phyloP scores from a whole-genome alignment of 2,888 invertebrate genomes.

The Piscicola geometra region DNA sequence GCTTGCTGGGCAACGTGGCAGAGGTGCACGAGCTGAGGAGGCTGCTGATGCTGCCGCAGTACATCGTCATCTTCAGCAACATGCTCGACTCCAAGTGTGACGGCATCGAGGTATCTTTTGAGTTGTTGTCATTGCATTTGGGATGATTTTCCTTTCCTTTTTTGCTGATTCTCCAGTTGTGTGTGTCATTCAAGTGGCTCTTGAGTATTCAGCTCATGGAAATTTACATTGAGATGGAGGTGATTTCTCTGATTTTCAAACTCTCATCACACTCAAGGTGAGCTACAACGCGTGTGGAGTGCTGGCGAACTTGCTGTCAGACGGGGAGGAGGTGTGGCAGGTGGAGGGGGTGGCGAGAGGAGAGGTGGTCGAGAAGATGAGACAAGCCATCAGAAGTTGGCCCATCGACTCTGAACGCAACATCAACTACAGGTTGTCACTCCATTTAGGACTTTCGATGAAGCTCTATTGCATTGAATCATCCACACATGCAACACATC shows the following conservation, averaged over 20 bases:
- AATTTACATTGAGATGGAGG: neutral
- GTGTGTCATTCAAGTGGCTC: neutral
- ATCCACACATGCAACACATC: neutral
- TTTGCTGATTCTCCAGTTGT: neutral
- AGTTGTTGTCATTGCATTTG: neutral
- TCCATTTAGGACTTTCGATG: no score
- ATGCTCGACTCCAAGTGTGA: conserved; percentile 77
- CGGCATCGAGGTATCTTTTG: conserved; percentile 38
- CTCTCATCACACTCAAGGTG: conserved; percentile 62
- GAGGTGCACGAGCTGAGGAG: conserved; percentile 79
- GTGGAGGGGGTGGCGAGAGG: conserved; percentile 68
- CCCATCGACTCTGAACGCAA: conserved; percentile 78
- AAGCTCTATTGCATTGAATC: no score
- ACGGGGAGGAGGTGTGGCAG: conserved; percentile 78
- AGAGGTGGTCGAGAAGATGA: conserved; percentile 68
- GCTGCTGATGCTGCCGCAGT: conserved; percentile 76
- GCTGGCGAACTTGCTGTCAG: conserved; percentile 87
- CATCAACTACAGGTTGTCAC: conserved; percentile 74
- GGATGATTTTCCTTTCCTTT: neutral
- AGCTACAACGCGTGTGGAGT: conserved; percentile 94
- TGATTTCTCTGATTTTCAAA: neutral
- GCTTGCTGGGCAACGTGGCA: conserved; percentile 82
- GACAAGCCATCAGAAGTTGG: conserved; percentile 80
- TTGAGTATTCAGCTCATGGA: neutral
- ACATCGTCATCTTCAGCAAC: conserved; percentile 74